Evolutionary conservation across 2,797 vertebrate genomes (phyloP).

Genomic region (Liasis olivaceus): DNA sequence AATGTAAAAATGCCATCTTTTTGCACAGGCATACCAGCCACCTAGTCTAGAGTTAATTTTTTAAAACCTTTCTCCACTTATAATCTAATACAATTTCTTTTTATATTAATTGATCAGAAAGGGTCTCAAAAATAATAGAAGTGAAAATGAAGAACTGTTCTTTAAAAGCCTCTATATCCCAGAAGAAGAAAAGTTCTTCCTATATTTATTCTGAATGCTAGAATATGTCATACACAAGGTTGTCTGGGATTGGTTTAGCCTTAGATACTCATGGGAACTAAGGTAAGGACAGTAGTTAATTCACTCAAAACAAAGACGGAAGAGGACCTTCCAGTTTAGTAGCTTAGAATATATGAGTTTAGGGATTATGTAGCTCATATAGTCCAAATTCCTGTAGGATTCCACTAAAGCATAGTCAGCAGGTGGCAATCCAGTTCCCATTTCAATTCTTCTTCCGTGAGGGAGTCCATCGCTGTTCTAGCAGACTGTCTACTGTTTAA

Average conservation of each 20-base stretch:
- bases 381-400: not conserved
- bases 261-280: not conserved
- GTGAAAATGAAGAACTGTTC: not conserved
- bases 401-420: not conserved
- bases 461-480: not conserved
- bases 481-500: not conserved
- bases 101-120: not conserved
- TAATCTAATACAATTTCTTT: not conserved
- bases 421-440: not conserved
- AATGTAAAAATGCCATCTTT: not conserved
- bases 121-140: not conserved
- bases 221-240: not conserved
- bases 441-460: not conserved
- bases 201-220: not conserved
- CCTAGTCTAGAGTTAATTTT: not conserved
- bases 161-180: not conserved
- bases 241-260: not conserved
- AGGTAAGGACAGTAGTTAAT: not conserved
- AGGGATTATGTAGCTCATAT: not conserved
- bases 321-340: not conserved
- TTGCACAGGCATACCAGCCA: not conserved
- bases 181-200: not conserved
- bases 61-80: not conserved
- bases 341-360: not conserved
- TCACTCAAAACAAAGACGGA: not conserved